A percentile compares a stretch with the other conserved stretches of the same genome.
phyloP scores from a whole-genome alignment of 1,140 invertebrate species.

The Plectrocnemia conspersa region DNA sequence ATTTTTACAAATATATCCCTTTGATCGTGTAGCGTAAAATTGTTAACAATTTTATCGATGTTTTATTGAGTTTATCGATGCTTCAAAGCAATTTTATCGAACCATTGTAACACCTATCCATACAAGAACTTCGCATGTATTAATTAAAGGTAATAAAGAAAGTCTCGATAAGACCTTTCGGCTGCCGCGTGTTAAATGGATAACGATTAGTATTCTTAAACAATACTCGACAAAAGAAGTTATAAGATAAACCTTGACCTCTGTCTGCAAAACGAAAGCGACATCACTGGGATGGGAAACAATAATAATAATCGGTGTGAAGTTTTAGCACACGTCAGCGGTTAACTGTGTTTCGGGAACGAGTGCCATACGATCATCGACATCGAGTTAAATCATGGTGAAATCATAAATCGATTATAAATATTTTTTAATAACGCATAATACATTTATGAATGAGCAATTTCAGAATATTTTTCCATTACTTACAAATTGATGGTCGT shows the following conservation, averaged over 20 bases:
- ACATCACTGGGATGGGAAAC: conserved; percentile 16
- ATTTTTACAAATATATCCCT: neutral
- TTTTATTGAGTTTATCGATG: neutral
- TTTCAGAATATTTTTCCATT: too few species aligned
- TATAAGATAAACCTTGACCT: conserved; percentile 14
- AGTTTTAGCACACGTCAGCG: conserved; percentile 9
- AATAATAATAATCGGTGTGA: conserved; percentile 14
- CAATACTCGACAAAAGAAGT: neutral
- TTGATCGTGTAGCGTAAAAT: neutral
- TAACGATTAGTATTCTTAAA: conserved; percentile 4
- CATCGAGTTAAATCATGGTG: too few species aligned
- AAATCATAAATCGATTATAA: too few species aligned
- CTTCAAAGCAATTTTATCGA: neutral
- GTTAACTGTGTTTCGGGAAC: conserved; percentile 14
- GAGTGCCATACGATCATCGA: conserved; percentile 3
- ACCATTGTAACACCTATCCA: neutral
- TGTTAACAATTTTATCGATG: neutral
- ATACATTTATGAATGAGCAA: too few species aligned
- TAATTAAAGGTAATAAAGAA: neutral
- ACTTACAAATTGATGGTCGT: too few species aligned
- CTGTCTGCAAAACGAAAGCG: conserved; percentile 19
- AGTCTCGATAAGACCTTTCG: neutral
- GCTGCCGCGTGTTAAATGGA: neutral
- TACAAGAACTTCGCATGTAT: neutral
- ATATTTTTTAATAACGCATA: too few species aligned